These are phyloP conservation scores for Aptenodytes forsteri DNA, from an alignment of 2,113 vertebrate species.

Conservation along the genomic window DNA sequence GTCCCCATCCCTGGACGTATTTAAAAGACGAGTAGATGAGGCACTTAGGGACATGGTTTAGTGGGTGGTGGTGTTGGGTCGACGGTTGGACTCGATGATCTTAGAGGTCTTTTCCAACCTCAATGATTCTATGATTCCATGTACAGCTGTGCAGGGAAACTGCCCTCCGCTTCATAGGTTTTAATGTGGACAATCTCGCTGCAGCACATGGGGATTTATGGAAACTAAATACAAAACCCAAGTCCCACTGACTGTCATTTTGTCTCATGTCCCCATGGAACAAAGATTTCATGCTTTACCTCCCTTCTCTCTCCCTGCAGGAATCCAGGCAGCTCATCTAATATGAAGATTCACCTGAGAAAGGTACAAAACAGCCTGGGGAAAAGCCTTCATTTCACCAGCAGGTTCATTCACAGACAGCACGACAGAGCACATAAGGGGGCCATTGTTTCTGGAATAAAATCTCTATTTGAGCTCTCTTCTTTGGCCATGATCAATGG, in stretches of 20 bases:
- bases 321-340: constrained; percentile 15
- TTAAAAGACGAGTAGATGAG: no score
- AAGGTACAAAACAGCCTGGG: not conserved
- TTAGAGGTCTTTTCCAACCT: no score
- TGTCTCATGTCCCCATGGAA: not conserved
- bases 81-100: no score
- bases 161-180: not conserved
- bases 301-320: not conserved
- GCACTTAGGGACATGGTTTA: no score
- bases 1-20: no score
- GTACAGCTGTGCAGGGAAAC: not conserved
- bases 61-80: no score
- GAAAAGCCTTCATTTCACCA: constrained; percentile 64
- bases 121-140: no score
- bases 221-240: not conserved
- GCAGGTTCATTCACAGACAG: constrained; percentile 47
- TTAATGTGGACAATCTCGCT: not conserved
- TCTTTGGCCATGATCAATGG: constrained; percentile 57
- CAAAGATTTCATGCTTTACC: not conserved
- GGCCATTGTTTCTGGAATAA: constrained; percentile 63
- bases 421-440: constrained; percentile 25
- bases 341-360: constrained; percentile 52
- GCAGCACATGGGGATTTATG: not conserved
- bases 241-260: not conserved
- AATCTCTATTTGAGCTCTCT: constrained; percentile 64